phyloP scores from a whole-genome alignment of 2,888 invertebrate species.

The Reticulitermes lucifugus region DNA sequence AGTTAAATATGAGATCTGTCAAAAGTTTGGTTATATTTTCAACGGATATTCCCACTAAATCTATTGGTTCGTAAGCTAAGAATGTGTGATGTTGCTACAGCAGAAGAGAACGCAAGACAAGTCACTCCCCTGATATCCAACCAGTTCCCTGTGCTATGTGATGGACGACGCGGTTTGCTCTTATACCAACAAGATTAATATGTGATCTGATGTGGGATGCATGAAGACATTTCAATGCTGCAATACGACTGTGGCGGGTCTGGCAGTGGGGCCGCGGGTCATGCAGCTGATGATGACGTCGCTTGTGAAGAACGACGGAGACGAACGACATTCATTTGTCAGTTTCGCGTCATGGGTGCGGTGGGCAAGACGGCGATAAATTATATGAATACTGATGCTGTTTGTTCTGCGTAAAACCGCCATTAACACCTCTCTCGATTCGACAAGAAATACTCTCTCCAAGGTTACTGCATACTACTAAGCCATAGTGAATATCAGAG shows the following conservation, averaged over 20 bases:
- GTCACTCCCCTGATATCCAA: not conserved
- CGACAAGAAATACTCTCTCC: no score
- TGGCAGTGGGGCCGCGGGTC: conserved; percentile 15
- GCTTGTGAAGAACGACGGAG: conserved; percentile 37
- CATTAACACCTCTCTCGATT: conserved; percentile 8
- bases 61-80: no score
- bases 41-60: no score
- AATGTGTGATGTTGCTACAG: no score
- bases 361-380: conserved; percentile 3
- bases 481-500: no score
- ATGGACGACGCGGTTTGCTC: not conserved
- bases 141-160: not conserved
- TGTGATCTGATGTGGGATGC: not conserved
- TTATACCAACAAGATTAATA: conserved; percentile 7
- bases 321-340: conserved; percentile 41
- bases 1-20: no score
- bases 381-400: not conserved
- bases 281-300: conserved; percentile 33
- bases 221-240: conserved; percentile 7
- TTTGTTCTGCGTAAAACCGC: conserved; percentile 29
- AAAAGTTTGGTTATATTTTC: no score
- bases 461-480: no score
- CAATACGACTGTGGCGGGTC: not conserved
- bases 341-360: conserved; percentile 30
- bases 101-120: not conserved